Percentiles rank a stretch among this genome's conserved stretches.
These are phyloP conservation scores for Metaphire vulgaris DNA, from an alignment of 1,140 invertebrate genomes.

Conservation along the genomic window DNA sequence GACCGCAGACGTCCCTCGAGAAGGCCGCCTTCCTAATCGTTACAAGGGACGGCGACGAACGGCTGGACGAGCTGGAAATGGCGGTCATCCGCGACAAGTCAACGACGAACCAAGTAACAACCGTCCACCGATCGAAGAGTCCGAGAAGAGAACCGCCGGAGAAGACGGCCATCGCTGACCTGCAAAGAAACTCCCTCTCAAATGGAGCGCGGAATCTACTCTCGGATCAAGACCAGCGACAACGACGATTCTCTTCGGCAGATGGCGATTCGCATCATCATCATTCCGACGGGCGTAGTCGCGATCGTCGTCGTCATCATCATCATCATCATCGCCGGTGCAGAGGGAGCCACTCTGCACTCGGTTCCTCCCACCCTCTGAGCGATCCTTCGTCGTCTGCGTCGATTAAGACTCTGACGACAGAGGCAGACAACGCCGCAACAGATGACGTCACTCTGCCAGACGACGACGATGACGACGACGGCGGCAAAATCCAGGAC, in stretches of 20 bases:
- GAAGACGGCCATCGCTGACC: neutral
- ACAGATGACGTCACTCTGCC: too few species aligned
- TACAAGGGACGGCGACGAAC: neutral
- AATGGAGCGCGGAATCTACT: too few species aligned
- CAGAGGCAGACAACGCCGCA: neutral
- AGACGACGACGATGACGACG: too few species aligned
- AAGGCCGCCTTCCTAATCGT: constrained; percentile 19
- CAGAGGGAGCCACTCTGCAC: neutral
- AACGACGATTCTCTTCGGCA: neutral
- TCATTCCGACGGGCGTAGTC: neutral
- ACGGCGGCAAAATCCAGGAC: neutral
- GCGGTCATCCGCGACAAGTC: neutral
- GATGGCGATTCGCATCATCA: neutral
- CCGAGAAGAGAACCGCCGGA: neutral
- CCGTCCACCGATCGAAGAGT: neutral
- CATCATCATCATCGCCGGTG: neutral
- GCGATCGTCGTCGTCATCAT: neutral
- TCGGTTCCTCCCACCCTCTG: neutral
- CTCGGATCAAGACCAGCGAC: neutral
- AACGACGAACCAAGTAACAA: neutral
- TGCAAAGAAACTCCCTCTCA: too few species aligned
- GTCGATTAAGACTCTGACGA: neutral
- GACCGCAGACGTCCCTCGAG: constrained; percentile 3
- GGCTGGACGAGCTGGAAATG: neutral
- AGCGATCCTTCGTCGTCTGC: neutral